Conservation (phyloP, 1,140 invertebrate species). For the Kradibia gibbosae region DNA sequence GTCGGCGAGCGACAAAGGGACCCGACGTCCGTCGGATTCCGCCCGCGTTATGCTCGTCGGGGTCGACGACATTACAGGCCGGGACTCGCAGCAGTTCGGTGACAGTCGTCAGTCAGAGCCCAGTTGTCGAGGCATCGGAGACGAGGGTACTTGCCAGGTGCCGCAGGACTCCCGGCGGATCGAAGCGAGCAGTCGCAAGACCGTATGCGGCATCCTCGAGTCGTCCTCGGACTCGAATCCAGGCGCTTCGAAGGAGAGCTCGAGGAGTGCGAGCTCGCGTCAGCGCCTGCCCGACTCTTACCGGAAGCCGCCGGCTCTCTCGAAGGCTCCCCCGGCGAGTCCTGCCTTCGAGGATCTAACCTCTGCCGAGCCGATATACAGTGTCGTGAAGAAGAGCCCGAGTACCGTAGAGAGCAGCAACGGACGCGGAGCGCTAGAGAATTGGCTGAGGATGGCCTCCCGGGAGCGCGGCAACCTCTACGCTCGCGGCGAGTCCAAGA, state of each 20-base stretch:
- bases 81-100: not conserved
- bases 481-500: not conserved
- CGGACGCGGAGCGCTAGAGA: constrained; percentile 55
- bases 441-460: constrained; percentile 57
- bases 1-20: not conserved
- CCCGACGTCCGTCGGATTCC: not conserved
- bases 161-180: constrained; percentile 40
- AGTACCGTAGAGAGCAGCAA: constrained; percentile 23
- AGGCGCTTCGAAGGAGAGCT: not conserved
- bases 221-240: not conserved
- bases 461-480: not conserved
- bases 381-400: constrained; percentile 60
- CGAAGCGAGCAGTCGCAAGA: constrained; percentile 57
- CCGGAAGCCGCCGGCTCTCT: not conserved
- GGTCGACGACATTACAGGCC: not conserved
- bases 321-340: not conserved
- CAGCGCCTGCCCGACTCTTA: not conserved
- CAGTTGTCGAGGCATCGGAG: not conserved
- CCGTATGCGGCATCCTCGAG: constrained; percentile 60
- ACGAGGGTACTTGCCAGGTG: not conserved
- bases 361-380: constrained; percentile 57
- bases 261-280: not conserved
- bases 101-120: no score
- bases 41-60: not conserved
- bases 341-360: not conserved